Evolutionary conservation across 2,888 invertebrate species (phyloP).

Genomic region (Clitarchus hookeri): DNA sequence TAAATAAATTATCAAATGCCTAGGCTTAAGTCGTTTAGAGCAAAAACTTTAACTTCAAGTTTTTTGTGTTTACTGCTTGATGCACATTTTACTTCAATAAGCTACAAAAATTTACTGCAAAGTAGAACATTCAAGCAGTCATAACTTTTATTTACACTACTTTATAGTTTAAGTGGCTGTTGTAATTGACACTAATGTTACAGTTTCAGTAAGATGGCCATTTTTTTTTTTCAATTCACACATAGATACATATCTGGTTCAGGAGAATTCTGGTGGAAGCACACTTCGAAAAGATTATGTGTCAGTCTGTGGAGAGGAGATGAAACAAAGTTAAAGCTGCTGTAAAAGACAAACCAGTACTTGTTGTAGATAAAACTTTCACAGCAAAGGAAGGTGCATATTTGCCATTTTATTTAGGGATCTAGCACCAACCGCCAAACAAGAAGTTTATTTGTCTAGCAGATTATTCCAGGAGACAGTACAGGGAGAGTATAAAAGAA

Average conservation of each 20-base stretch:
- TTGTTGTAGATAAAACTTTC: constrained; percentile 23
- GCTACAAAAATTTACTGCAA: too few species aligned
- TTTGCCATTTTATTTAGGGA: constrained; percentile 26
- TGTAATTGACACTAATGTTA: too few species aligned
- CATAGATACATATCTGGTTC: constrained; percentile 22
- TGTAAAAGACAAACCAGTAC: background rate
- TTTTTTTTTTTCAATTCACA: background rate
- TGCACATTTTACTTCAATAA: too few species aligned
- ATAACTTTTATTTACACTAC: too few species aligned
- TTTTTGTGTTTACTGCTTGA: background rate
- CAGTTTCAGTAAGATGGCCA: background rate
- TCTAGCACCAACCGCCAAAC: background rate
- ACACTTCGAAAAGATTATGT: constrained; percentile 18
- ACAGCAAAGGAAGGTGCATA: constrained; percentile 26
- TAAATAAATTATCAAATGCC: background rate
- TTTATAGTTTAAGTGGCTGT: too few species aligned
- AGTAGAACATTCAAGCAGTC: too few species aligned
- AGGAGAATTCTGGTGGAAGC: constrained; percentile 21
- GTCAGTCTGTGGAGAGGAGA: constrained; percentile 22
- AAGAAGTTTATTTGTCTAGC: constrained; percentile 16
- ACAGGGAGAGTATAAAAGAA: too few species aligned
- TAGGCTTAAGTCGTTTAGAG: background rate
- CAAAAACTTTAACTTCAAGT: background rate
- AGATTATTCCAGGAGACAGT: background rate
- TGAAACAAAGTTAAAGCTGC: background rate